phyloP scores from a whole-genome alignment of 2,797 vertebrate genomes.

The Danio kyathit region DNA sequence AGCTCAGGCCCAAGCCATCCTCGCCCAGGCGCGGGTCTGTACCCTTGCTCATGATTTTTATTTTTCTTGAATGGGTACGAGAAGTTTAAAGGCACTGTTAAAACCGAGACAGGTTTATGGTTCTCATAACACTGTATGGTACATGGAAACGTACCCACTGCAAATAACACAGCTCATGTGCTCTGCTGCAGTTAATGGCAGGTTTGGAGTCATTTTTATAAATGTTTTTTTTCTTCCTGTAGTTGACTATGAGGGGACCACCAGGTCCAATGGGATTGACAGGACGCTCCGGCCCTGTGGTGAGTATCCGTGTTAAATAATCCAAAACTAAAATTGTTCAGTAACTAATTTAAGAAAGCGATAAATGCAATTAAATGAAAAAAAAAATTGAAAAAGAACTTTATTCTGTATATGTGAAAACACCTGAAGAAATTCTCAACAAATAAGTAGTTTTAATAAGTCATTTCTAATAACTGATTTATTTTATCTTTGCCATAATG shows the following conservation, averaged over 20 bases:
- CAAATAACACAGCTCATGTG: constrained; percentile 30
- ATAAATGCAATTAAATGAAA: background rate
- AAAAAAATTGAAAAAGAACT: too few species aligned
- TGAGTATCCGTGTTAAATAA: constrained; percentile 74
- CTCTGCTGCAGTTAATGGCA: constrained; percentile 8
- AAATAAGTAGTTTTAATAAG: too few species aligned
- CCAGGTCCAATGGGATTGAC: constrained; percentile 92
- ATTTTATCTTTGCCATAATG: too few species aligned
- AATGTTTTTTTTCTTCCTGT: constrained; percentile 52
- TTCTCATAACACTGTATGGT: constrained; percentile 60
- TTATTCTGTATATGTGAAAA: too few species aligned
- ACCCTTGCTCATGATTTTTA: background rate
- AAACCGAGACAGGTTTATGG: constrained; percentile 56
- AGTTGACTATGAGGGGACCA: constrained; percentile 94
- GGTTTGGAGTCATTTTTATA: background rate
- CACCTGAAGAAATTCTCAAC: too few species aligned
- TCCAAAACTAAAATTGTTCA: background rate
- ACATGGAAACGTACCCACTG: constrained; percentile 43
- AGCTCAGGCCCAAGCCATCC: constrained; percentile 96
- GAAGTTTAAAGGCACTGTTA: constrained; percentile 25
- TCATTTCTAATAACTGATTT: too few species aligned
- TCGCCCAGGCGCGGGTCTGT: constrained; percentile 94
- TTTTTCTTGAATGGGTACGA: background rate
- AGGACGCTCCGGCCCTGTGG: constrained; percentile 95
- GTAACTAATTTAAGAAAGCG: background rate